Conservation (phyloP, 2,888 invertebrate genomes). For the Miltochrista miniata region DNA sequence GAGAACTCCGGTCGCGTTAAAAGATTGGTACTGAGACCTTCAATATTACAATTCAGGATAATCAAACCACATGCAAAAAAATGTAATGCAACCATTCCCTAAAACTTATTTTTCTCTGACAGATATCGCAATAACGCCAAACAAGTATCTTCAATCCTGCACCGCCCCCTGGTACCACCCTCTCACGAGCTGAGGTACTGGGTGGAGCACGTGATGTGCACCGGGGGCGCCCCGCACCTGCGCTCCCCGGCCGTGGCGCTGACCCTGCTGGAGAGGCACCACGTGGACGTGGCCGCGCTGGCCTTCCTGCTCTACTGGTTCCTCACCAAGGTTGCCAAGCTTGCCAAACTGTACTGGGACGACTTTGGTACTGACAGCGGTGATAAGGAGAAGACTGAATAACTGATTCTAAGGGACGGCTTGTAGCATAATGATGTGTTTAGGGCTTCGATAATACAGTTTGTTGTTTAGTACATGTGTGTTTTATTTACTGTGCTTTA, state of each 20-base stretch:
- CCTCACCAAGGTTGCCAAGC: conserved; percentile 49
- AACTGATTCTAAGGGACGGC: not conserved
- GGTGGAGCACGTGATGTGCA: conserved; percentile 44
- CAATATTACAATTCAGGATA: not conserved
- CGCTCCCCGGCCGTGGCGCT: conserved; percentile 48
- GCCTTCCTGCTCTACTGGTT: conserved; percentile 51
- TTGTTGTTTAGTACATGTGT: too few relatives aligned
- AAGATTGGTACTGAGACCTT: too few relatives aligned
- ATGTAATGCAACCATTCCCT: too few relatives aligned
- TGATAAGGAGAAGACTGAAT: conserved; percentile 41
- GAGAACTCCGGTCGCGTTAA: too few relatives aligned
- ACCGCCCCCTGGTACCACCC: conserved; percentile 33
- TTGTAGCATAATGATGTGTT: too few relatives aligned
- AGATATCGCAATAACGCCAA: conserved; percentile 48
- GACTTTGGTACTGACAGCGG: conserved; percentile 25
- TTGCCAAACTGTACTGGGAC: conserved; percentile 46
- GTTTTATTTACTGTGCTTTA: too few relatives aligned
- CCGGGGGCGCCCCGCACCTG: conserved; percentile 46
- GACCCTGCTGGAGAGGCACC: conserved; percentile 38
- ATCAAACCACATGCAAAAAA: too few relatives aligned
- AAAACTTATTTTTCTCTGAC: not conserved
- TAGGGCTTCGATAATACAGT: too few relatives aligned
- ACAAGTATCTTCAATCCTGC: conserved; percentile 41
- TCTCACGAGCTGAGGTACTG: conserved; percentile 48
- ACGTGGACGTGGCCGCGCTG: conserved; percentile 47